phyloP scores from a whole-genome alignment of 2,113 vertebrate genomes.

The Daphoenositta chrysoptera region DNA sequence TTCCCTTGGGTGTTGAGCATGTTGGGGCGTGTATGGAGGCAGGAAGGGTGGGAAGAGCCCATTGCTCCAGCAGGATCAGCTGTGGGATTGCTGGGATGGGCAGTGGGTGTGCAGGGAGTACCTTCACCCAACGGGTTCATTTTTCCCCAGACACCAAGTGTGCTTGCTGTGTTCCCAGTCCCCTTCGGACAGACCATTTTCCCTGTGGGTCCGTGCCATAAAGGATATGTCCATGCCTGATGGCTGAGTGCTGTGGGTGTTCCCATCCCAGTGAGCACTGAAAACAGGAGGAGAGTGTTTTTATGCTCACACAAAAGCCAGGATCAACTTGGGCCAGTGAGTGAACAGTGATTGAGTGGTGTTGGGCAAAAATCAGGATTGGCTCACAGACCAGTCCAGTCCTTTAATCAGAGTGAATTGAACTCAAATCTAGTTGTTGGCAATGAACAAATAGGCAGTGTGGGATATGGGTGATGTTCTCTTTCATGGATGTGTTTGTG shows the following conservation, averaged over 20 bases:
- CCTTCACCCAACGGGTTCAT: neutral
- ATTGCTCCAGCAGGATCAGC: neutral
- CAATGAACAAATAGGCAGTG: neutral
- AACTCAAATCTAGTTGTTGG: conserved; percentile 29
- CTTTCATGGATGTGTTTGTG: neutral
- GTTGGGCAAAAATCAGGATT: conserved; percentile 13
- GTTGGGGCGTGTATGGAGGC: neutral
- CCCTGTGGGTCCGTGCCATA: neutral
- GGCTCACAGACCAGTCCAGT: conserved; percentile 7
- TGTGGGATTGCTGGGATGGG: neutral
- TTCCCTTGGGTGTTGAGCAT: rapidly evolving
- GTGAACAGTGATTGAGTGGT: neutral
- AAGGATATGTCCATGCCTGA: rapidly evolving
- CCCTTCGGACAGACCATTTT: neutral
- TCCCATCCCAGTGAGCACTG: neutral
- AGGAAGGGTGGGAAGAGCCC: neutral
- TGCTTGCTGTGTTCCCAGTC: neutral
- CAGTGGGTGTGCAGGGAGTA: neutral
- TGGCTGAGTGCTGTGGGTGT: rapidly evolving
- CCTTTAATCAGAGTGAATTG: conserved; percentile 34
- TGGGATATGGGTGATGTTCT: neutral
- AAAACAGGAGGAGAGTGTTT: neutral
- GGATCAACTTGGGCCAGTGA: neutral
- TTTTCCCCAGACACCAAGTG: neutral
- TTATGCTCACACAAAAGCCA: neutral